These are phyloP conservation scores for Chymomyza fuscimana DNA, from an alignment of 2,888 invertebrate species.

Conservation along the genomic window DNA sequence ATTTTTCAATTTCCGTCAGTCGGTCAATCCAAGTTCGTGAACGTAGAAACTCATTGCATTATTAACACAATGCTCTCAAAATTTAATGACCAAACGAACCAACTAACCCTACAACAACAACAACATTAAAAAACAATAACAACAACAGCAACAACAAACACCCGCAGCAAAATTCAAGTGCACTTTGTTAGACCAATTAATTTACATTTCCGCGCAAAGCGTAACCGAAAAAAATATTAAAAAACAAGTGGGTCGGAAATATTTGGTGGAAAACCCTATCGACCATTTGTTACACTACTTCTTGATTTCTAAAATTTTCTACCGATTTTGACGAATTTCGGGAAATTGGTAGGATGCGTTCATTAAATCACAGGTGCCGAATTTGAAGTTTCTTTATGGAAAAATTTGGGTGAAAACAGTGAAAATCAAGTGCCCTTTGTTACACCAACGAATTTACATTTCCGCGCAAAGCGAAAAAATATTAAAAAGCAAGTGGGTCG, in stretches of 20 bases:
- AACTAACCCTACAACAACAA: background rate
- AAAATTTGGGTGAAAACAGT: too few relatives aligned
- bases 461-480: constrained; percentile 62
- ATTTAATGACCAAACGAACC: constrained; percentile 33
- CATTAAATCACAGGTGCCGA: too few relatives aligned
- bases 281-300: too few relatives aligned
- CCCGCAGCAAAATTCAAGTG: constrained; percentile 59
- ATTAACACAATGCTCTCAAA: constrained; percentile 36
- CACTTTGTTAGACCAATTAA: constrained; percentile 73
- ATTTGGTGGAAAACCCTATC: too few relatives aligned
- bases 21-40: constrained; percentile 6
- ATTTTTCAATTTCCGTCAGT: constrained; percentile 15
- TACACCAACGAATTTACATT: constrained; percentile 73
- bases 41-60: constrained; percentile 7
- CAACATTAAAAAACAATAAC: constrained; percentile 34
- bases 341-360: too few relatives aligned
- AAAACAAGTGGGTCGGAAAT: background rate
- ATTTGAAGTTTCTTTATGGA: too few relatives aligned
- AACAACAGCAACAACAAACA: constrained; percentile 28
- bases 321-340: too few relatives aligned
- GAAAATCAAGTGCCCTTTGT: constrained; percentile 63
- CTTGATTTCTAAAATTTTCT: too few relatives aligned
- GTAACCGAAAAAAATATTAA: constrained; percentile 38
- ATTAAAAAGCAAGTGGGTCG: background rate
- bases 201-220: constrained; percentile 70